A percentile compares a stretch with the other conserved stretches of the same genome.
These are phyloP conservation scores for Torymus texanus DNA, from an alignment of 2,888 invertebrate species.

Conservation along the genomic window DNA sequence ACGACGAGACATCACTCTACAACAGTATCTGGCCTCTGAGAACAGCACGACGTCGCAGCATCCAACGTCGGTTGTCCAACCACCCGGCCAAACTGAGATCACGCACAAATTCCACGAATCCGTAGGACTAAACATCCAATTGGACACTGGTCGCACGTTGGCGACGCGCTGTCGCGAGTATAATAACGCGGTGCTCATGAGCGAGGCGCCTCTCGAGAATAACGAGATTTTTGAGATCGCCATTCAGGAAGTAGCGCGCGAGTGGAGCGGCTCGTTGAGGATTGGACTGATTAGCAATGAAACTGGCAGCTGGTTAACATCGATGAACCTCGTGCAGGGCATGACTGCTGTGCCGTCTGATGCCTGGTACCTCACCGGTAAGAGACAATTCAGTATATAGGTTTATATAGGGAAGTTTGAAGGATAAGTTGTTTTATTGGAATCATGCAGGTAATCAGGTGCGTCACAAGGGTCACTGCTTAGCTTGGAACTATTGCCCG, in stretches of 20 bases:
- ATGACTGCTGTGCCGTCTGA: slow-evolving; percentile 82
- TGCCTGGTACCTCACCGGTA: slow-evolving; percentile 83
- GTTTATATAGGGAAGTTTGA: too few species aligned
- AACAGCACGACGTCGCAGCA: slow-evolving; percentile 77
- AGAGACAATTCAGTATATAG: slow-evolving; percentile 18
- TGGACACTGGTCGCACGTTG: slow-evolving; percentile 82
- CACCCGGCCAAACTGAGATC: slow-evolving; percentile 75
- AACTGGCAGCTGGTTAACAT: slow-evolving; percentile 70
- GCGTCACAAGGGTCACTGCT: slow-evolving; percentile 80
- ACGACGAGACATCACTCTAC: slow-evolving; percentile 70
- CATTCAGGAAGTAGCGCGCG: slow-evolving; percentile 79
- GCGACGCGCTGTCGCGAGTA: slow-evolving; percentile 80
- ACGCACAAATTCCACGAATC: slow-evolving; percentile 77
- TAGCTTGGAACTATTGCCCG: slow-evolving; percentile 83
- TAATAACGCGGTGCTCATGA: slow-evolving; percentile 82
- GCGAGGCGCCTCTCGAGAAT: slow-evolving; percentile 82
- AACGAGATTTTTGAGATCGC: slow-evolving; percentile 89
- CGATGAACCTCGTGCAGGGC: slow-evolving; percentile 80
- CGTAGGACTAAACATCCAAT: slow-evolving; percentile 82
- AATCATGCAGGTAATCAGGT: slow-evolving; percentile 80
- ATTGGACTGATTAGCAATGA: slow-evolving; percentile 87
- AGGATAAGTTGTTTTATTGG: too few species aligned
- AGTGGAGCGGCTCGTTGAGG: slow-evolving; percentile 85
- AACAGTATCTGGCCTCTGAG: slow-evolving; percentile 74
- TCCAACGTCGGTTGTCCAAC: slow-evolving; percentile 78